Percentiles rank a stretch among this genome's conserved stretches.
Evolutionary conservation across 2,797 vertebrate genomes (phyloP).

Genomic region (Holocentrus rufus): DNA sequence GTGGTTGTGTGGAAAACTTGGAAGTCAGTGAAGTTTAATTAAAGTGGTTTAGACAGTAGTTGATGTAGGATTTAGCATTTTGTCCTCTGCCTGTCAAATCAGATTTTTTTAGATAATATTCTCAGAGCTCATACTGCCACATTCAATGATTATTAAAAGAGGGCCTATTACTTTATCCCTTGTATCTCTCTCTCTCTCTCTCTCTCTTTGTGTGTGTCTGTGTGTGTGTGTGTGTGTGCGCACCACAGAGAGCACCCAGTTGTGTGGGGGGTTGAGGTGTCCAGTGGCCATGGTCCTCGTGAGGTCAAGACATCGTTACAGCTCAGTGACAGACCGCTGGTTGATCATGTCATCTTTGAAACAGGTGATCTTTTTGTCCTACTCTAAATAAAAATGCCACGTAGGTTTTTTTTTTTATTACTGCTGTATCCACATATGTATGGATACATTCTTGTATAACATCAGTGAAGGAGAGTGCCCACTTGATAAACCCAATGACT

Average conservation of each 20-base stretch:
- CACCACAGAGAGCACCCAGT: constrained; percentile 85
- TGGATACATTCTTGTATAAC: background rate
- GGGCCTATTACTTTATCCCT: background rate
- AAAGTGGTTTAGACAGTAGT: no score
- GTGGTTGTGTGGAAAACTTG: no score
- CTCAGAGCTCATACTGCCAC: no score
- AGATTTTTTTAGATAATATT: no score
- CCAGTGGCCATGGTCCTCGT: constrained; percentile 84
- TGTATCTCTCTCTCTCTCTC: constrained; percentile 23
- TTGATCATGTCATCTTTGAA: constrained; percentile 83
- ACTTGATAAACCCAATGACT: no score
- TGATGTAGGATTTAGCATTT: no score
- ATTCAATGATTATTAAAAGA: no score
- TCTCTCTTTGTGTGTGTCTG: constrained; percentile 33
- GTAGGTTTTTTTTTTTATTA: background rate
- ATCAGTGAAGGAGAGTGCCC: no score
- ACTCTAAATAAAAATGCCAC: background rate
- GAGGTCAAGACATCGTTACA: constrained; percentile 89
- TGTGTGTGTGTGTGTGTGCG: constrained; percentile 24
- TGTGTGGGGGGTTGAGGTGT: constrained; percentile 89
- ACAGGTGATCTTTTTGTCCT: constrained; percentile 64
- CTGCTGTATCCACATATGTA: background rate
- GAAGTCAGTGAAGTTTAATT: no score
- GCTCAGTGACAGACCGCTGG: constrained; percentile 83
- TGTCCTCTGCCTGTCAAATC: no score